A percentile compares a stretch with the other conserved stretches of the same genome.
Conservation (phyloP, 2,888 invertebrate genomes). For the Tholera decimalis region DNA sequence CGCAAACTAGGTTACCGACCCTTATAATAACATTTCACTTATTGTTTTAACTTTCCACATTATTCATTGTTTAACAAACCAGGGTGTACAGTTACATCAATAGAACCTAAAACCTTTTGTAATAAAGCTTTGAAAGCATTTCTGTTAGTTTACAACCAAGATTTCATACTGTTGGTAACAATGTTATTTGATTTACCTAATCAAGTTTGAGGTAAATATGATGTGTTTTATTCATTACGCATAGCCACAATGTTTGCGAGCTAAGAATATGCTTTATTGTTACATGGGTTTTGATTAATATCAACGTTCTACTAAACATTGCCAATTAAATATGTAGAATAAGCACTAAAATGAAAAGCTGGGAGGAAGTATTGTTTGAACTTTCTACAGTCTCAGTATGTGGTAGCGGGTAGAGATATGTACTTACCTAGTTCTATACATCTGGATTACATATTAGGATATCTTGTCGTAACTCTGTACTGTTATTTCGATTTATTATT, state of each 20-base stretch:
- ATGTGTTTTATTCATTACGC: conserved; percentile 23
- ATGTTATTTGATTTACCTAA: conserved; percentile 23
- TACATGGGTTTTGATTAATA: neutral
- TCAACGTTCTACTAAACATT: neutral
- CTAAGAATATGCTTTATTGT: neutral
- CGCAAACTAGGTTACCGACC: neutral
- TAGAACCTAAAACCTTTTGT: conserved; percentile 26
- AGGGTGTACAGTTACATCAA: conserved; percentile 21
- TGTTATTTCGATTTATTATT: too few relatives aligned
- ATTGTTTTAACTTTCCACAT: conserved; percentile 24
- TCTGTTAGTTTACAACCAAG: conserved; percentile 27
- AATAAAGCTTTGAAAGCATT: conserved; percentile 12
- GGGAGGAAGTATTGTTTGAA: conserved; percentile 2
- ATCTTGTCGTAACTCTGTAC: too few relatives aligned
- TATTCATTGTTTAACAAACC: conserved; percentile 24
- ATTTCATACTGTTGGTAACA: conserved; percentile 10
- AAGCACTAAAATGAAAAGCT: neutral
- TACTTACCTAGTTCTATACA: too few relatives aligned
- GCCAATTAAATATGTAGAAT: neutral
- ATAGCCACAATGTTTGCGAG: neutral
- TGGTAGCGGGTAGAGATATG: neutral
- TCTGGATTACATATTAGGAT: too few relatives aligned
- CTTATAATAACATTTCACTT: conserved; percentile 25
- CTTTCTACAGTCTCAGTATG: neutral
- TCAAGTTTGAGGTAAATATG: conserved; percentile 7